Percentiles rank a stretch among this genome's conserved stretches.
Evolutionary conservation across 1,140 invertebrate genomes (phyloP).

Genomic region (Delia radicum): DNA sequence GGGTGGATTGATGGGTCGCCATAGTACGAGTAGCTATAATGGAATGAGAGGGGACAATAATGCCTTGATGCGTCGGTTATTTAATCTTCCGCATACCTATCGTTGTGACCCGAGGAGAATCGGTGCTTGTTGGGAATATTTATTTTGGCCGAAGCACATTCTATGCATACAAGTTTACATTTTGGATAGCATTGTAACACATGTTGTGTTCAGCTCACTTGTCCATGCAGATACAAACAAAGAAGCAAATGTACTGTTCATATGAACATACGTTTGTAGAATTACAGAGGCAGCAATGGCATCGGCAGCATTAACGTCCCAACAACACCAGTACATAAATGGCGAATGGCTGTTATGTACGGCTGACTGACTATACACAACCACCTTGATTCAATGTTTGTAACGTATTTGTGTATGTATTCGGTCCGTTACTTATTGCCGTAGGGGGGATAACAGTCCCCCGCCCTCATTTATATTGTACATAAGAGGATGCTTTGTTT

Average conservation of each 20-base stretch:
- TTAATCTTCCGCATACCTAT: slow-evolving; percentile 33
- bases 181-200: no score
- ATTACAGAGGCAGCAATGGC: background rate
- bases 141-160: slow-evolving; percentile 1
- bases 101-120: slow-evolving; percentile 25
- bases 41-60: background rate
- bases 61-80: slow-evolving; percentile 27
- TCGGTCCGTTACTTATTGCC: background rate
- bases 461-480: background rate
- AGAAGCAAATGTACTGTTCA: background rate
- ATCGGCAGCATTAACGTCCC: background rate
- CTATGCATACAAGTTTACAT: slow-evolving; percentile 16
- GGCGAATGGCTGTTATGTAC: background rate
- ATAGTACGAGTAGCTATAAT: background rate
- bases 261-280: background rate
- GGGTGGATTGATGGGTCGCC: background rate
- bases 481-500: background rate
- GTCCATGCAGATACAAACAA: no score
- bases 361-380: background rate
- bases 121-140: slow-evolving; percentile 14
- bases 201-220: no score
- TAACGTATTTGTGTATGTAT: background rate
- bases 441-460: background rate
- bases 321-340: background rate
- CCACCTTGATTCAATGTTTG: background rate